These are phyloP conservation scores for Herpetotheres cachinnans DNA, from an alignment of 2,113 vertebrate genomes.

Conservation along the genomic window DNA sequence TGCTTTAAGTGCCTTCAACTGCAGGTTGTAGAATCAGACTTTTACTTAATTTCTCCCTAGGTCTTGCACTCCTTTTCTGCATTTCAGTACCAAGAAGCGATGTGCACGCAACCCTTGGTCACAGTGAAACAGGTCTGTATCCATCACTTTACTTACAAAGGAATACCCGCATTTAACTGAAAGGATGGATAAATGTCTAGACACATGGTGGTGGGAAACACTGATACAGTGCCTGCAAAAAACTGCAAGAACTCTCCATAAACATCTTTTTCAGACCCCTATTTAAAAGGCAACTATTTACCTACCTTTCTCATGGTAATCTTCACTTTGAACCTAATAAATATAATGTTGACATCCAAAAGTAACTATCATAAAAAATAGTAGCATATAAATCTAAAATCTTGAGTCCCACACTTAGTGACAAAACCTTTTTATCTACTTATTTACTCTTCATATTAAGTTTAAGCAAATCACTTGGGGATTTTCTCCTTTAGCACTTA, in stretches of 20 bases:
- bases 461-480: neutral
- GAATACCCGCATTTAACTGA: neutral
- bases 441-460: neutral
- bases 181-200: neutral
- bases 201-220: neutral
- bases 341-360: neutral
- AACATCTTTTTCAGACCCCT: neutral
- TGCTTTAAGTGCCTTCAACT: neutral
- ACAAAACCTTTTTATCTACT: neutral
- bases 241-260: neutral
- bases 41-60: neutral
- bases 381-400: neutral
- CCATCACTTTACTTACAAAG: neutral
- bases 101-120: neutral
- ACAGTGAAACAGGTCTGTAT: neutral
- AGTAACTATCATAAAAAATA: neutral
- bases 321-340: neutral
- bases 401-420: neutral
- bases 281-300: neutral
- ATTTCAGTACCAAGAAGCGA: neutral
- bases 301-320: neutral
- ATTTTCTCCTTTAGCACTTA: conserved; percentile 72
- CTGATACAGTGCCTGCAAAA: neutral
- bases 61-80: neutral
- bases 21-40: neutral